These are phyloP conservation scores for Ctenoplectra terminalis DNA, from an alignment of 1,140 invertebrate species.

Conservation along the genomic window DNA sequence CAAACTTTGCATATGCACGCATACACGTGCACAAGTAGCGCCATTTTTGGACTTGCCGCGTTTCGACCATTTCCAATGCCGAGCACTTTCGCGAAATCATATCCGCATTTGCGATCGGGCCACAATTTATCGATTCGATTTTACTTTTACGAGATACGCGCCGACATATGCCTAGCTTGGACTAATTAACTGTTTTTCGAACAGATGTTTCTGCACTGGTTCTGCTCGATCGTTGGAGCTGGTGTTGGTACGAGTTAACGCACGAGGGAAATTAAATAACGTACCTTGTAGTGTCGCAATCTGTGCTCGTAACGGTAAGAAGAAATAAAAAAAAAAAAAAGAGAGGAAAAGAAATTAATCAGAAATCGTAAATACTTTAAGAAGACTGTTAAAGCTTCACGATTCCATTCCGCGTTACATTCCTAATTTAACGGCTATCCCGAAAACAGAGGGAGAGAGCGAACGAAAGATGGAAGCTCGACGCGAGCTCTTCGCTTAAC, in stretches of 20 bases:
- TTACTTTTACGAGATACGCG: not conserved
- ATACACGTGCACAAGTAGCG: constrained; percentile 8
- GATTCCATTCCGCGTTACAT: not conserved
- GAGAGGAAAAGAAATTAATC: not conserved
- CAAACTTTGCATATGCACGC: not conserved
- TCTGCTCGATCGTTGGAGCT: not conserved
- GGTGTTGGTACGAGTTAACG: not conserved
- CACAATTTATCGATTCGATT: constrained; percentile 21
- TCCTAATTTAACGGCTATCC: not conserved
- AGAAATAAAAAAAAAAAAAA: not conserved
- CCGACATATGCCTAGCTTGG: not conserved
- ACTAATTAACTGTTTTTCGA: not conserved
- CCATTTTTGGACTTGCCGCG: constrained; percentile 50
- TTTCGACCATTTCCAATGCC: not conserved
- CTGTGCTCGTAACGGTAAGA: not conserved
- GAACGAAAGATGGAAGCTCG: not conserved
- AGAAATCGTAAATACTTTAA: not conserved
- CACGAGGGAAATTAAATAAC: not conserved
- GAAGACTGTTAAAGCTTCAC: not conserved
- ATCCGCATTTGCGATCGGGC: constrained; percentile 32
- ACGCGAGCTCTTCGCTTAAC: constrained; percentile 17
- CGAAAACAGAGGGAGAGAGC: not conserved
- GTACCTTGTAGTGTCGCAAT: not conserved
- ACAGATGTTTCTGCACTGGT: not conserved
- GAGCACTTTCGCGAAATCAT: constrained; percentile 29